Conservation (phyloP, 2,797 vertebrate species). For the Cygnus olor region DNA sequence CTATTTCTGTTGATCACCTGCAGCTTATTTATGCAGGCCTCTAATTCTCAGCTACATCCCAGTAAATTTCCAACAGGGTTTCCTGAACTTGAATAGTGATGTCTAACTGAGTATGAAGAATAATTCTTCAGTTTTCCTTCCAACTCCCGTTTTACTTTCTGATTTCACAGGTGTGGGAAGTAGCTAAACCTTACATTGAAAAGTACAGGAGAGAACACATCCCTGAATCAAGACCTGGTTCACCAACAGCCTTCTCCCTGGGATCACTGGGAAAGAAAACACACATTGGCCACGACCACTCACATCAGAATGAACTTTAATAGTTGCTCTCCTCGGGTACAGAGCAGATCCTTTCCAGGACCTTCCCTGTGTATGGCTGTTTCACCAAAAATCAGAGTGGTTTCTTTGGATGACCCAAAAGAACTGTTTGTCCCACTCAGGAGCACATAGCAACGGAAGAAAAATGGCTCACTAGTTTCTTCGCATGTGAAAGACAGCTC, state of each 20-base stretch:
- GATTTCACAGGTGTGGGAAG: conserved; percentile 89
- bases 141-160: not conserved
- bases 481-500: not conserved
- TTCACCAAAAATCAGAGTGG: not conserved
- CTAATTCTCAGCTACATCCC: not conserved
- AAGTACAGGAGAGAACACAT: conserved; percentile 92
- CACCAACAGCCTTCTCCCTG: conserved; percentile 94
- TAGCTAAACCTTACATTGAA: conserved; percentile 94
- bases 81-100: not conserved
- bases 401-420: not conserved
- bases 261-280: conserved; percentile 64
- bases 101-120: not conserved
- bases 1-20: not conserved
- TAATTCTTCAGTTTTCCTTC: not conserved
- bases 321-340: not conserved
- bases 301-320: conserved; percentile 57
- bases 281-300: not conserved
- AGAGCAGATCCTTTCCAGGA: not conserved
- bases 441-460: not conserved
- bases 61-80: not conserved
- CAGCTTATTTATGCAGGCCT: not conserved
- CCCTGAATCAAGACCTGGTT: conserved; percentile 90
- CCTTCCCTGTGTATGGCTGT: fast-evolving
- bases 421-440: not conserved
- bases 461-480: not conserved